Percentiles rank a stretch among this genome's conserved stretches.
Evolutionary conservation across 1,140 invertebrate genomes (phyloP).

Genomic region (Lineus longissimus): DNA sequence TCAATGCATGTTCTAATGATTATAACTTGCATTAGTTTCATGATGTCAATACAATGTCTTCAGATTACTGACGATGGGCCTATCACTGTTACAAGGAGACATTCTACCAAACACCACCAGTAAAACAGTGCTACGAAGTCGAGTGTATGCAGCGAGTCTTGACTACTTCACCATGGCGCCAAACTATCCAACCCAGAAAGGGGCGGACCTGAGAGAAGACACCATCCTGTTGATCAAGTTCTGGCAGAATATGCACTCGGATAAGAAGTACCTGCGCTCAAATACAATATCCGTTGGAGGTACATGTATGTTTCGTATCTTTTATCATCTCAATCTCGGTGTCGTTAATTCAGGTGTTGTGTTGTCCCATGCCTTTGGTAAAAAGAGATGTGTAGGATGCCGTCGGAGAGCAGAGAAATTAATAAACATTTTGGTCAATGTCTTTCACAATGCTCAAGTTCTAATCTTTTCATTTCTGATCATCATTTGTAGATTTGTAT

Average conservation of each 20-base stretch:
- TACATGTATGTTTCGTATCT: conserved; percentile 15
- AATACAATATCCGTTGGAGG: conserved; percentile 35
- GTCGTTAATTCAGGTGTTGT: no score
- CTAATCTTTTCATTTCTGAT: no score
- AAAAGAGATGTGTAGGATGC: neutral
- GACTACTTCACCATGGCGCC: conserved; percentile 86
- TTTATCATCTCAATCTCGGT: neutral
- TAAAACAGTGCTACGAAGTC: conserved; percentile 87
- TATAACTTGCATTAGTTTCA: neutral
- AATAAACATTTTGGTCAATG: no score
- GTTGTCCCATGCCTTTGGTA: no score
- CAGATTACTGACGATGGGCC: conserved; percentile 83
- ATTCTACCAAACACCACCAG: conserved; percentile 73
- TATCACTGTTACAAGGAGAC: conserved; percentile 92
- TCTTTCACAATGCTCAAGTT: no score
- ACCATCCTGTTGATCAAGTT: conserved; percentile 87
- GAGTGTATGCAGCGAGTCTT: conserved; percentile 88
- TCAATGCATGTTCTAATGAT: no score
- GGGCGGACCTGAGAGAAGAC: conserved; percentile 77
- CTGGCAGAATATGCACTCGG: conserved; percentile 93
- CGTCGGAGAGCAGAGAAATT: no score
- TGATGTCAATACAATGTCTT: conserved; percentile 48
- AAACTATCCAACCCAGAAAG: conserved; percentile 77
- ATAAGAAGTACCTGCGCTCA: conserved; percentile 92
- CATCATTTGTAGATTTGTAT: no score